Evolutionary conservation across 2,797 vertebrate species (phyloP).

Genomic region (Varecia variegata): DNA sequence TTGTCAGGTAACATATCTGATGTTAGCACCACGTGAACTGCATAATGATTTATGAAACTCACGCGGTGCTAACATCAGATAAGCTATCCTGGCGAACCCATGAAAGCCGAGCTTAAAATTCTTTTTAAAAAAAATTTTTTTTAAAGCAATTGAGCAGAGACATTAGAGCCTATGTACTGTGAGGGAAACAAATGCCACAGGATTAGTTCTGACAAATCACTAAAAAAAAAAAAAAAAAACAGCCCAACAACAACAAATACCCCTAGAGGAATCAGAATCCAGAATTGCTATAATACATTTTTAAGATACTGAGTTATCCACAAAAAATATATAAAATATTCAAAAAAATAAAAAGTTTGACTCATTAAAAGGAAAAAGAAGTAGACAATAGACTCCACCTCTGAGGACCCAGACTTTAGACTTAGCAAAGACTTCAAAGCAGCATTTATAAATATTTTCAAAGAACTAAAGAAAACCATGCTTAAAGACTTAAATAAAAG

Average conservation of each 20-base stretch:
- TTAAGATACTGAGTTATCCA: background rate
- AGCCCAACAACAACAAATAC: background rate
- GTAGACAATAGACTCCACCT: background rate
- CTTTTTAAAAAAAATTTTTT: background rate
- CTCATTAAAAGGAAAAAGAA: background rate
- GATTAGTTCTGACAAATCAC: background rate
- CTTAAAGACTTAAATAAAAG: background rate
- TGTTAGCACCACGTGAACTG: conserved; percentile 11
- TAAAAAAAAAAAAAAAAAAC: no score
- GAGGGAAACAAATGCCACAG: background rate
- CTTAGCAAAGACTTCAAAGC: background rate
- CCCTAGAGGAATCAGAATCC: background rate
- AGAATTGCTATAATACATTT: background rate
- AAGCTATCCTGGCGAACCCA: no score
- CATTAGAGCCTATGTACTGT: background rate
- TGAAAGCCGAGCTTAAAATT: background rate
- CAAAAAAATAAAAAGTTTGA: background rate
- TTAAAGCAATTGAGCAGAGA: background rate
- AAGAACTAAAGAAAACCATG: background rate
- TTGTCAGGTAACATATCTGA: conserved; percentile 34
- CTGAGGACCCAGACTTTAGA: background rate
- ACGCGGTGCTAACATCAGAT: no score
- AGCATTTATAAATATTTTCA: background rate
- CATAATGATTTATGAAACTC: conserved; percentile 46
- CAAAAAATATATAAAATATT: background rate